Base-by-base conservation (phyloP, 2,797 vertebrate species). In the Bradypus variegatus region DNA sequence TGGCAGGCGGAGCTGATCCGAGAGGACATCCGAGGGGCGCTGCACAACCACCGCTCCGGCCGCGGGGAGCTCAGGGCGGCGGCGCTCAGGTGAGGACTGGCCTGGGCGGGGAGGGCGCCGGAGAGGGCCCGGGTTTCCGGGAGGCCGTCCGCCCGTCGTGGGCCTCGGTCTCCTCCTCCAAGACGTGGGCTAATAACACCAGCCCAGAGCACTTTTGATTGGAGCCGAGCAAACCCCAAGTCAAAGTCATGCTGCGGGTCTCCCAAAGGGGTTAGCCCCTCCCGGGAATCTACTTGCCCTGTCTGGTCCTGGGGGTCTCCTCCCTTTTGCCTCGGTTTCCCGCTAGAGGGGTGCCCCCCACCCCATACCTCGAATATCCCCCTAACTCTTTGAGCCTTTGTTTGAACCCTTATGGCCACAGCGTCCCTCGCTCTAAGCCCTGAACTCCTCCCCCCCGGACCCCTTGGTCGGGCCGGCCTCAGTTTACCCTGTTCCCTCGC, bases 1-100 rank as follows among this genome's bases (percentile, higher is more conserved):
- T 89, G 92, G 4, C 96, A 98, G 98, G 98, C 98, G 3, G 97
- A 98, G 96, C 91, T 97, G 60, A 98, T 99, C 67, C 96, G 96
- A 29, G 97, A 98, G 62, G 97, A 98, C 97, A 97, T 99, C 94
- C 95, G 96, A 65, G 94, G 94, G 0, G 97, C 97, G 0, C 96
- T 98, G 95, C 97, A 97, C 1, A 97, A 91, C 90, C 96, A 96
- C 89, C 96, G 97, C 25, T 96, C 89, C 0, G 97, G 97, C 9
- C 95, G 95, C 87, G 97, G 94, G 15, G 96, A 96, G 73, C 97
- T 92, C 76, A 89, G 92, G 31, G 94, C 96, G 0, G 97, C 98
- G 15, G 94, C 96, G 11, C 94, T 97, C 94, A 98, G 98, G 98
- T 98, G 96, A 94, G 88, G 11, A 9, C n/a, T 25, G 38, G 25